A percentile compares a stretch with the other conserved stretches of the same genome.
These are phyloP conservation scores for Dolomedes plantarius DNA, from an alignment of 2,888 invertebrate genomes.

Conservation along the genomic window DNA sequence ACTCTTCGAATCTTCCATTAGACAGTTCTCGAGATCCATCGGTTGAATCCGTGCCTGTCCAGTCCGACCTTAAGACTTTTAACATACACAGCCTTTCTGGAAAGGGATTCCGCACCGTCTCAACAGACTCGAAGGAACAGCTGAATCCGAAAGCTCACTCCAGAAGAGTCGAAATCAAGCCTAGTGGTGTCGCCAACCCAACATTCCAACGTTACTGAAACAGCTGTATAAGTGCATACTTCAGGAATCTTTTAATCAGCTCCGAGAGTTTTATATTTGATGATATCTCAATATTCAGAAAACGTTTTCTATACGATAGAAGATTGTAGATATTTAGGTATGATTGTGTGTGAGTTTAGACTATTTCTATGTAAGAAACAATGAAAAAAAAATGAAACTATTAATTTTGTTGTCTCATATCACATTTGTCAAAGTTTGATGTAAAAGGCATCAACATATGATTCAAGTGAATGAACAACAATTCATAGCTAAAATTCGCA, in stretches of 20 bases:
- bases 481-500: too few relatives aligned
- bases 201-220: conserved; percentile 57
- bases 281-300: not conserved
- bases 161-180: conserved; percentile 22
- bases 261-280: not conserved
- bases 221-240: not conserved
- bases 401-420: too few relatives aligned
- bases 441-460: too few relatives aligned
- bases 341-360: not conserved
- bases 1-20: conserved; percentile 47
- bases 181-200: conserved; percentile 56
- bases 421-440: too few relatives aligned
- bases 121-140: conserved; percentile 61
- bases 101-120: conserved; percentile 28
- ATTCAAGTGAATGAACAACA: too few relatives aligned
- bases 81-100: conserved; percentile 40
- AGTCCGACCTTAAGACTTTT: conserved; percentile 59
- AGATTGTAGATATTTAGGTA: conserved; percentile 2
- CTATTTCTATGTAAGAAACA: not conserved
- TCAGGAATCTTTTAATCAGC: not conserved
- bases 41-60: conserved; percentile 50
- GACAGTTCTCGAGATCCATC: conserved; percentile 53
- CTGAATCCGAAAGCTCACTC: conserved; percentile 31
- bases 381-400: not conserved
- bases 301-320: not conserved